phyloP scores from a whole-genome alignment of 2,113 vertebrate species.

The Tachysurus fulvidraco region DNA sequence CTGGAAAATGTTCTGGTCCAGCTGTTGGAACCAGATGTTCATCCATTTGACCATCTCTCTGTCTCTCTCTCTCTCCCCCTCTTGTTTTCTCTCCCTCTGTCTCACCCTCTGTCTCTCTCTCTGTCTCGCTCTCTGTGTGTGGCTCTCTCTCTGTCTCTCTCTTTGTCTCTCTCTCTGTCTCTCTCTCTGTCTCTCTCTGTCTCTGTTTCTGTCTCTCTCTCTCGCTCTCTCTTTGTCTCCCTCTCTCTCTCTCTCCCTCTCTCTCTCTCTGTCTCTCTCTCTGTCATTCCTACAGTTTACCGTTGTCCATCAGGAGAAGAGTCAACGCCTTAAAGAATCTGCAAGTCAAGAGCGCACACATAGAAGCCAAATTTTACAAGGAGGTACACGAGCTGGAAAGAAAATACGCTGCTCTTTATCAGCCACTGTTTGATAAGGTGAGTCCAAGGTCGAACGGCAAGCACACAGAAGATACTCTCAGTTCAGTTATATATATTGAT shows the following conservation, averaged over 20 bases:
- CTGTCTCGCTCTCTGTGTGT: no score
- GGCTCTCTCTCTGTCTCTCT: neutral
- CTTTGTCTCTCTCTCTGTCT: neutral
- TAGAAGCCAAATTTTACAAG: conserved; percentile 87
- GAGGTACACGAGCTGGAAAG: conserved; percentile 85
- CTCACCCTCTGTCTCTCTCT: no score
- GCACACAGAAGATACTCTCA: neutral
- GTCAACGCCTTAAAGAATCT: conserved; percentile 84
- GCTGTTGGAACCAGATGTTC: conserved; percentile 24
- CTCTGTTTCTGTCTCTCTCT: no score
- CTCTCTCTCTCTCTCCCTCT: neutral
- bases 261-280: neutral
- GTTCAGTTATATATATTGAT: neutral
- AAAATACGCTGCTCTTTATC: conserved; percentile 83
- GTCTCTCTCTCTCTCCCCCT: neutral
- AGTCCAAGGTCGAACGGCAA: neutral
- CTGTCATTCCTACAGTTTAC: conserved; percentile 69
- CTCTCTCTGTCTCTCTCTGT: no score
- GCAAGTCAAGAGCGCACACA: conserved; percentile 82
- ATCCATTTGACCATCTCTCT: conserved; percentile 22
- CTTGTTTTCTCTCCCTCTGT: no score
- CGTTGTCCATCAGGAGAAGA: conserved; percentile 82
- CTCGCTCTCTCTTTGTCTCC: neutral
- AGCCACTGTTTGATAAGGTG: conserved; percentile 85
- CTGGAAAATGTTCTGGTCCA: conserved; percentile 37